phyloP scores from a whole-genome alignment of 1,140 invertebrate genomes.

The Aphis gossypii region DNA sequence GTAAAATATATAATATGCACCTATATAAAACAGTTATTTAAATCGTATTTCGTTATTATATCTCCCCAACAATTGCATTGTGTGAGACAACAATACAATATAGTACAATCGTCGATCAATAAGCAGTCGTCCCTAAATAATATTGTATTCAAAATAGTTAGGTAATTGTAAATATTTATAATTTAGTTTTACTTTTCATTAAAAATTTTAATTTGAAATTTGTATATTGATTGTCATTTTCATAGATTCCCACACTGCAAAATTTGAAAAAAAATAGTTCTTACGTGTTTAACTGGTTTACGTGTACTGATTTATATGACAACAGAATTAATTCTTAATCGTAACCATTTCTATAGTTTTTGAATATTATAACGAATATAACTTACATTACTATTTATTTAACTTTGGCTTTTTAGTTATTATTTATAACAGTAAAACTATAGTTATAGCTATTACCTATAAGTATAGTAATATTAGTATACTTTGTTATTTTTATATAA shows the following conservation, averaged over 20 bases:
- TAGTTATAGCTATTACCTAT: neutral
- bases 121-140: neutral
- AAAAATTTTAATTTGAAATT: neutral
- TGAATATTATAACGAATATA: neutral
- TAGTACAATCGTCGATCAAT: neutral
- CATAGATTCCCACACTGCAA: neutral
- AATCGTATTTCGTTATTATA: neutral
- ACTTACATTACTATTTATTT: neutral
- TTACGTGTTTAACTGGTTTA: conserved; percentile 49
- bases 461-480: neutral
- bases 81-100: neutral
- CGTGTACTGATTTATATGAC: neutral
- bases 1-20: neutral
- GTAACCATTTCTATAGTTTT: neutral
- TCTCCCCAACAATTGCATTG: neutral
- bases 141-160: neutral
- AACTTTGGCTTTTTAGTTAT: neutral
- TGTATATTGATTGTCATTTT: neutral
- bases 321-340: neutral
- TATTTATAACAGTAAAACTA: neutral
- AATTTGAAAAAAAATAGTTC: neutral
- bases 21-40: neutral
- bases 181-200: neutral
- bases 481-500: neutral
- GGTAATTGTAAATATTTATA: neutral